A percentile compares a stretch with the other conserved stretches of the same genome.
phyloP scores from a whole-genome alignment of 1,140 invertebrate species.

The Anadara kagoshimensis region DNA sequence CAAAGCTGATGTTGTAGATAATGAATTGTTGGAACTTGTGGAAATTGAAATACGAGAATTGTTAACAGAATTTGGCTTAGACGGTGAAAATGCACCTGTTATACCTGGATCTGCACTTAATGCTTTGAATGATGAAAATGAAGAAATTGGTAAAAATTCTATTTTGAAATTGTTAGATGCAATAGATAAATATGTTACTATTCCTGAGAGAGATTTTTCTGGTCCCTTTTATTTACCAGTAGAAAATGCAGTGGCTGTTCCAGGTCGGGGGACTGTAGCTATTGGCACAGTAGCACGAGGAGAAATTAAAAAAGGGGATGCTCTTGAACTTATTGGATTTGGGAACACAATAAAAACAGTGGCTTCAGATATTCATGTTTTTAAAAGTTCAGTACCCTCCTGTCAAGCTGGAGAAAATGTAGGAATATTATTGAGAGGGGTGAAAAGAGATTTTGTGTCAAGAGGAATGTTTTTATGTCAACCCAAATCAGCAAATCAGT shows the following conservation, averaged over 20 bases:
- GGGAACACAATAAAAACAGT: constrained; percentile 88
- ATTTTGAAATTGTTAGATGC: constrained; percentile 90
- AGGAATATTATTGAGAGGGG: constrained; percentile 90
- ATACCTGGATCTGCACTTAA: constrained; percentile 90
- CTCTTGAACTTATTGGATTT: constrained; percentile 93
- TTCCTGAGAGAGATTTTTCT: constrained; percentile 91
- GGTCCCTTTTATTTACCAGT: constrained; percentile 96
- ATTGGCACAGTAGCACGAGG: constrained; percentile 91
- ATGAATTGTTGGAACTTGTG: constrained; percentile 94
- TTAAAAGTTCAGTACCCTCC: constrained; percentile 94
- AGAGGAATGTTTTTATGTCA: constrained; percentile 94
- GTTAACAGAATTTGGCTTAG: constrained; percentile 89
- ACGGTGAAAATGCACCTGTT: constrained; percentile 85
- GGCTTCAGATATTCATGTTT: constrained; percentile 93
- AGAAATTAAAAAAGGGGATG: constrained; percentile 91
- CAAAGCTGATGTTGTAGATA: constrained; percentile 94
- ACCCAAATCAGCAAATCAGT: constrained; percentile 48
- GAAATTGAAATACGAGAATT: constrained; percentile 97
- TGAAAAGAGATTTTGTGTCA: constrained; percentile 93
- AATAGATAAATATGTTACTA: constrained; percentile 92
- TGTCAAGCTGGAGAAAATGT: constrained; percentile 97
- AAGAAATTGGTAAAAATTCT: constrained; percentile 89
- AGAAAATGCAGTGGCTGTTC: constrained; percentile 93
- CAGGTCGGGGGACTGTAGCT: constrained; percentile 95
- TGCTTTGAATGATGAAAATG: constrained; percentile 88